Base-by-base conservation (phyloP, 2,888 invertebrate genomes). In the Argyresthia albistria region DNA sequence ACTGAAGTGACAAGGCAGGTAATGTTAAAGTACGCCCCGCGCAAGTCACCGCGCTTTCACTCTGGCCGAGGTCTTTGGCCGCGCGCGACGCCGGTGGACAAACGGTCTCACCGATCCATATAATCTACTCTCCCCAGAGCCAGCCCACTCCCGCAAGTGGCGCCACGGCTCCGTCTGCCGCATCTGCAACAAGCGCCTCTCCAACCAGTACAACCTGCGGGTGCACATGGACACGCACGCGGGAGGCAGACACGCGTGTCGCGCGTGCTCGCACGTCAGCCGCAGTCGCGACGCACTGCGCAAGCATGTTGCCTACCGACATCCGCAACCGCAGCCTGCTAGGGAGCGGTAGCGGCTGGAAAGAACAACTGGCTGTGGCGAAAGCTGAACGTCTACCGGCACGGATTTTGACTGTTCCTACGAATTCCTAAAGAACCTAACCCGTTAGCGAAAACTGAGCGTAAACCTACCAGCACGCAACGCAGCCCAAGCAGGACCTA, bases 181-280 rank as follows among this genome's bases (percentile, higher is more conserved):
- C 56, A 91, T 96, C 51, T 96, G 96, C 78, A 93, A 95, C 69
- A 96, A 96, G 73, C 94, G 95, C 54, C 87, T 96, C 50, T 95
- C 95, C 74, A 96, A 96, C 80, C 96, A 96, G 75, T 96, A 96
- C 86, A 96, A 96, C 75, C 80, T 96, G 63, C 90, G 96, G 55
- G 96, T 96, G 56, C 96, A 96, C 67, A 92, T 96, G 91, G 96
- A 96, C 70, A 96, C 96, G 15, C 96, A 96, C 76, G 94, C 95
- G 67, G 96, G 96, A 59, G 92, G 95, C 50, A 91, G 95, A 36
- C 95, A 96, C 76, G 95, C 95, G 37, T 96, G 96, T 69, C 91
- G 93, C 57, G 94, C 95, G 0, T 96, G 96, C 79, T 92, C 93
- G 0, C 96, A 96, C 73, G 95, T 96, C 43, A 96, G 95, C 43